These are phyloP conservation scores for Columba livia DNA, from an alignment of 2,113 vertebrate species.

Conservation along the genomic window DNA sequence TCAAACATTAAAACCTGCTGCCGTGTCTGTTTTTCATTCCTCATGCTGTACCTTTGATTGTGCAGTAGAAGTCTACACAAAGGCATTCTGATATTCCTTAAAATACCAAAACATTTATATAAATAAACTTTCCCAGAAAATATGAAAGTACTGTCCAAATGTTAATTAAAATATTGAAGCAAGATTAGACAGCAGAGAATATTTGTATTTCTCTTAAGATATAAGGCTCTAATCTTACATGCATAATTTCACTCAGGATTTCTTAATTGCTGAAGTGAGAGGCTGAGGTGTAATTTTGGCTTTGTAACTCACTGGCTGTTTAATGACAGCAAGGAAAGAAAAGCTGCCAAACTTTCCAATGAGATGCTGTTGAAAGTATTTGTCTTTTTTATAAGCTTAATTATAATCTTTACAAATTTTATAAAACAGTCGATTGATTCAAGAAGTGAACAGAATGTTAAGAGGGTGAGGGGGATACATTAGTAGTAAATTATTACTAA, in stretches of 20 bases:
- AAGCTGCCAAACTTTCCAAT: neutral
- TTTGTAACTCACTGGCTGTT: neutral
- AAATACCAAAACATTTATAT: neutral
- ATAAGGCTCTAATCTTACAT: neutral
- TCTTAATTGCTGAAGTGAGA: slow-evolving; percentile 12
- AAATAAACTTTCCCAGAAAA: neutral
- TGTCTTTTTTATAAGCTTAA: neutral
- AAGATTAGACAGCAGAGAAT: slow-evolving; percentile 1
- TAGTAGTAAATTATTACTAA: neutral
- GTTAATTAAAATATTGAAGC: neutral
- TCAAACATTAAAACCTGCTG: neutral
- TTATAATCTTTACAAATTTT: neutral
- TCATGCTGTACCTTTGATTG: neutral
- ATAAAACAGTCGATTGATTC: neutral
- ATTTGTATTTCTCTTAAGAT: neutral
- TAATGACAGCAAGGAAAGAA: neutral
- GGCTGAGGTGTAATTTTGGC: neutral
- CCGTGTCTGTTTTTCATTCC: neutral
- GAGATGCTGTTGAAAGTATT: neutral
- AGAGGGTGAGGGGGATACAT: neutral
- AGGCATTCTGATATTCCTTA: neutral
- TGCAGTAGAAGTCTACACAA: neutral
- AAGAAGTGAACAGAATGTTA: neutral
- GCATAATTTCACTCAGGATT: neutral
- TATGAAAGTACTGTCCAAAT: neutral